phyloP scores from a whole-genome alignment of 2,113 vertebrate genomes.

The Stictonetta naevosa region DNA sequence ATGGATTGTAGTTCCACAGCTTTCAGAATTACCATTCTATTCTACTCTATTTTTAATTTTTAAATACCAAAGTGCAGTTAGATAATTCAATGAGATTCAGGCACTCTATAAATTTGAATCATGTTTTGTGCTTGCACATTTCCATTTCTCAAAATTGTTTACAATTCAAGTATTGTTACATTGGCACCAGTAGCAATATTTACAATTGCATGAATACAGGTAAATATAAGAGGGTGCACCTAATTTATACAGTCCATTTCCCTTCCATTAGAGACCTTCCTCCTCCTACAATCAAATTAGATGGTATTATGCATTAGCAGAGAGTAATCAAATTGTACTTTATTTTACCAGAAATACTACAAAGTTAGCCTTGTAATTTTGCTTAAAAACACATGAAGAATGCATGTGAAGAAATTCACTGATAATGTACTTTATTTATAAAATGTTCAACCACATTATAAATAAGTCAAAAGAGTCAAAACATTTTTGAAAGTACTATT shows the following conservation, averaged over 20 bases:
- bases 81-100: background rate
- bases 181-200: background rate
- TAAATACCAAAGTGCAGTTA: background rate
- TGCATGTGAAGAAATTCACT: background rate
- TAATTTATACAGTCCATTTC: conserved; percentile 32
- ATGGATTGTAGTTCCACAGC: background rate
- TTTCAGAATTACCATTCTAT: background rate
- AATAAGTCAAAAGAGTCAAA: background rate
- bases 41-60: background rate
- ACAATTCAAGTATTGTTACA: background rate
- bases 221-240: background rate
- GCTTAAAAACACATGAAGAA: background rate
- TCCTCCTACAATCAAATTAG: conserved; percentile 50
- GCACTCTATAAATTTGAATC: background rate
- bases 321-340: conserved; percentile 40
- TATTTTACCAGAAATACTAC: conserved; percentile 28
- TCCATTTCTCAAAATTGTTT: background rate
- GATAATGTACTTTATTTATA: background rate
- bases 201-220: background rate
- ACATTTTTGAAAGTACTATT: background rate
- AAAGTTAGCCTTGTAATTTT: conserved; percentile 33
- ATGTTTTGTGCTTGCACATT: background rate
- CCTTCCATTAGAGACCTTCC: conserved; percentile 17
- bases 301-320: background rate
- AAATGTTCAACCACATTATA: background rate